phyloP scores from a whole-genome alignment of 1,140 invertebrate genomes.

The Zaprionus ornatus region DNA sequence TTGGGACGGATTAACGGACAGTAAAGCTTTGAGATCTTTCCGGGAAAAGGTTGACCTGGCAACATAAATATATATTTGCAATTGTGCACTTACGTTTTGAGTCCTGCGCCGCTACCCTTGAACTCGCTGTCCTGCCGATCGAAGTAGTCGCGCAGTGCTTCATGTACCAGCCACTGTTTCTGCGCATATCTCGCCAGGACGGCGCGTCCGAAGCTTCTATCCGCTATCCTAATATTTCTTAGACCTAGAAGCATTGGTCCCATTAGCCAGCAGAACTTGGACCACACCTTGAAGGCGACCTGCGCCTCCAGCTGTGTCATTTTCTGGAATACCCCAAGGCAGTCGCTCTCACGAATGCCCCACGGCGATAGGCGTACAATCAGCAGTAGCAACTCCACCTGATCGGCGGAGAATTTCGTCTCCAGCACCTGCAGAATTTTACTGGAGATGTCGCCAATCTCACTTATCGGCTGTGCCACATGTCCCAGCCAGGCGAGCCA shows the following conservation, averaged over 20 bases:
- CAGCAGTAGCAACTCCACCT: conserved; percentile 74
- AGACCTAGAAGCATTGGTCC: conserved; percentile 82
- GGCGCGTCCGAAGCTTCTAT: conserved; percentile 71
- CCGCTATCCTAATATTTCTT: conserved; percentile 80
- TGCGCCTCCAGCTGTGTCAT: conserved; percentile 77
- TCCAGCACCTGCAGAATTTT: conserved; percentile 76
- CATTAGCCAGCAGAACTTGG: conserved; percentile 84
- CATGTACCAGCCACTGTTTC: conserved; percentile 81
- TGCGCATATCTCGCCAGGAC: conserved; percentile 75
- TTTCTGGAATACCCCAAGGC: conserved; percentile 78
- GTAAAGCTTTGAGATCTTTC: no score
- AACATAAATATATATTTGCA: no score
- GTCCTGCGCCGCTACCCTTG: conserved; percentile 55
- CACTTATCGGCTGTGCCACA: conserved; percentile 68
- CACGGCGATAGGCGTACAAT: conserved; percentile 73
- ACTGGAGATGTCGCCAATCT: conserved; percentile 70
- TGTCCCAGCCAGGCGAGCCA: conserved; percentile 83
- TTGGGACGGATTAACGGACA: no score
- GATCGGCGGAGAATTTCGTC: conserved; percentile 69
- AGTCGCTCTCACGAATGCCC: conserved; percentile 79
- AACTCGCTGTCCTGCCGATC: conserved; percentile 79
- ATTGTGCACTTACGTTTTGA: conserved; percentile 55
- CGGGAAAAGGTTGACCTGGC: no score
- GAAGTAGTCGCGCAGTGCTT: conserved; percentile 80
- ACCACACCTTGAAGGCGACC: conserved; percentile 82